Evolutionary conservation across 2,113 vertebrate genomes (phyloP).

Genomic region (Hipposideros armiger): DNA sequence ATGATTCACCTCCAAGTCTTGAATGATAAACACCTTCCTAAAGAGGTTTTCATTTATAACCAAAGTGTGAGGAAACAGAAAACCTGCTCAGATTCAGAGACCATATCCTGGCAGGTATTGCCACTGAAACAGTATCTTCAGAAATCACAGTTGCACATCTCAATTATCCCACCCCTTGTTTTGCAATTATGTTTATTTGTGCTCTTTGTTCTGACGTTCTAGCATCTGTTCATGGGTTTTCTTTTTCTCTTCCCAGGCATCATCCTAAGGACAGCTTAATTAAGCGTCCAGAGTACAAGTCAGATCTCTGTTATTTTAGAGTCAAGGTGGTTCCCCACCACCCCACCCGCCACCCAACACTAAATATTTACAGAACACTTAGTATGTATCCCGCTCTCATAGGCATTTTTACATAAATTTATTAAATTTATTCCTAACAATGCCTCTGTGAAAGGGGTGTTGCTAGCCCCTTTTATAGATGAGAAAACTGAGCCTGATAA

Average conservation of each 20-base stretch:
- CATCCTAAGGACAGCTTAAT: constrained; percentile 76
- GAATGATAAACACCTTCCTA: constrained; percentile 55
- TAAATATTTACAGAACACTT: not conserved
- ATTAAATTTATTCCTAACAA: not conserved
- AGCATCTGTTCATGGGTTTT: constrained; percentile 76
- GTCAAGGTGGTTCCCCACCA: not conserved
- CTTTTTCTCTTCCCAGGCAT: constrained; percentile 69
- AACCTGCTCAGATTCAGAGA: constrained; percentile 5
- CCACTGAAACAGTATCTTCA: constrained; percentile 50
- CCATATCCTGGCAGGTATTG: constrained; percentile 34
- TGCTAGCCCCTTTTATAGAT: constrained; percentile 17
- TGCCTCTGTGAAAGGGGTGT: not conserved
- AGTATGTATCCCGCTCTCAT: not conserved
- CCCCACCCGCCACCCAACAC: too few species aligned
- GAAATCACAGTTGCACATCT: constrained; percentile 58
- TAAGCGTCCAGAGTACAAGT: constrained; percentile 68
- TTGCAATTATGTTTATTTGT: constrained; percentile 67
- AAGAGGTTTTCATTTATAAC: constrained; percentile 58
- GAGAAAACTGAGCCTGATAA: constrained; percentile 51
- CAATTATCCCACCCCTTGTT: constrained; percentile 61
- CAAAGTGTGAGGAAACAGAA: not conserved
- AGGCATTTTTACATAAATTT: constrained; percentile 17
- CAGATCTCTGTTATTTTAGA: constrained; percentile 59
- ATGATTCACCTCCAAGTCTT: constrained; percentile 12
- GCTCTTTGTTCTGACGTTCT: constrained; percentile 70